Percentiles rank a stretch among this genome's conserved stretches.
Evolutionary conservation across 2,113 vertebrate species (phyloP).

Genomic region (Larimichthys polyactis): DNA sequence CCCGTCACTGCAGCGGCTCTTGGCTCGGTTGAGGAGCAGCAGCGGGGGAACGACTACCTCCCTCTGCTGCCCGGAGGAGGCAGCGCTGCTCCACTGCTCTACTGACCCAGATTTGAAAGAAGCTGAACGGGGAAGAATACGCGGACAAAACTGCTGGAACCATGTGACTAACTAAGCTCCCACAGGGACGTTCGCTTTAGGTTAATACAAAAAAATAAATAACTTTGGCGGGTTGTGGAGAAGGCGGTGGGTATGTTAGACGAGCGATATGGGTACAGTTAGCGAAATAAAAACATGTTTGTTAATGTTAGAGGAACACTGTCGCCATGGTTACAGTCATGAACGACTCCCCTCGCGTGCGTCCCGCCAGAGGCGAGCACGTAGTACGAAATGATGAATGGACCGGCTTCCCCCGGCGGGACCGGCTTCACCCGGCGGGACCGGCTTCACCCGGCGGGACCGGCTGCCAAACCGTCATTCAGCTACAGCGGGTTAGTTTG

Average conservation of each 20-base stretch:
- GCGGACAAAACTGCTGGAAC: not conserved
- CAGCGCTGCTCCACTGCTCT: conserved; percentile 75
- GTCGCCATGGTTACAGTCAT: conserved; percentile 42
- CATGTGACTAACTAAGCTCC: conserved; percentile 51
- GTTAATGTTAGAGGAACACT: not conserved
- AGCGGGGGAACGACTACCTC: conserved; percentile 6
- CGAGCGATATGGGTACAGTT: fast-evolving
- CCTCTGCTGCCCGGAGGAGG: conserved; percentile 49
- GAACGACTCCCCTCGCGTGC: not conserved
- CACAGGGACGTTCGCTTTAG: not conserved
- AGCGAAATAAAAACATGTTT: not conserved
- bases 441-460: not conserved
- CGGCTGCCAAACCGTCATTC: not conserved
- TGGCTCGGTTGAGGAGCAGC: not conserved
- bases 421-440: not conserved
- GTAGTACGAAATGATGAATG: conserved; percentile 50
- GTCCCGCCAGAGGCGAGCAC: conserved; percentile 29
- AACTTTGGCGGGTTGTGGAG: fast-evolving
- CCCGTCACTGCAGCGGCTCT: not conserved
- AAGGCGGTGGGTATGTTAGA: too few relatives aligned
- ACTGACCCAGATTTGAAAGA: conserved; percentile 75
- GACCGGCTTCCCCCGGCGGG: not conserved
- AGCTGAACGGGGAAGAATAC: conserved; percentile 2
- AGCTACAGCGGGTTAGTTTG: not conserved
- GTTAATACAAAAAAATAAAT: not conserved